Evolutionary conservation across 2,113 vertebrate genomes (phyloP), one percentile per base, ranked within the genome.

Genomic region (Sapajus apella): DNA sequence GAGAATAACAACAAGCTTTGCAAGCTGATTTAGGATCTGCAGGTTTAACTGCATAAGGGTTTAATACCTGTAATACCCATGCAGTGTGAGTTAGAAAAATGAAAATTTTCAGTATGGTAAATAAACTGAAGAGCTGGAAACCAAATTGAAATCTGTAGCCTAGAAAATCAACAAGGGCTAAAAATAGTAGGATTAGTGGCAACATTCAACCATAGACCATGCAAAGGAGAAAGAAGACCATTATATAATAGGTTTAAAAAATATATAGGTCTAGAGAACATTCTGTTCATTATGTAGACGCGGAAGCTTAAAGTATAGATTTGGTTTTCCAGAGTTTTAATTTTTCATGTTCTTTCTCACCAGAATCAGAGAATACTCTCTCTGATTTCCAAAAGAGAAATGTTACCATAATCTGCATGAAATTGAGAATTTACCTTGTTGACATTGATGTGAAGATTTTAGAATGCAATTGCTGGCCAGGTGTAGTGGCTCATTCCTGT

Each of bases 161-260:
- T 98, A 97, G 96, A 98, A 98, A 98, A 98, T 97, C 96, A 98
- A 86, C 97, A 96, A 52, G 27, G 87, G 50, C 97, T 98, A 94
- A 98, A 98, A 98, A 98, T 98, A 97, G 95, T 92, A 96, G 98
- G 96, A 98, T 99, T 98, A 98, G 96, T 98, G 98, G 98, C 58
- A 61, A 90, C 82, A 52, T 81, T 98, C 96, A 97, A 72, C 87
- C 97, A 87, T 92, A 94, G 90, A 58, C 83, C 97, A 97, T 98
- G 83, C 85, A 93, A 98, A 98, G 87, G 84, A 97, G 87, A 98
- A 89, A 45, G 3, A 35, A 84, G 70, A 35, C 55, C 40, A n/a
- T 68, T 11, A 73, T 61, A 84, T 80, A 84, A 77, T 40, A 86
- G 88, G 76, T 87, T 95, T 87, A 47, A 83, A 95, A 83, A 56